Conservation (phyloP, 1,140 invertebrate species). For the Euborellia annulipes region DNA sequence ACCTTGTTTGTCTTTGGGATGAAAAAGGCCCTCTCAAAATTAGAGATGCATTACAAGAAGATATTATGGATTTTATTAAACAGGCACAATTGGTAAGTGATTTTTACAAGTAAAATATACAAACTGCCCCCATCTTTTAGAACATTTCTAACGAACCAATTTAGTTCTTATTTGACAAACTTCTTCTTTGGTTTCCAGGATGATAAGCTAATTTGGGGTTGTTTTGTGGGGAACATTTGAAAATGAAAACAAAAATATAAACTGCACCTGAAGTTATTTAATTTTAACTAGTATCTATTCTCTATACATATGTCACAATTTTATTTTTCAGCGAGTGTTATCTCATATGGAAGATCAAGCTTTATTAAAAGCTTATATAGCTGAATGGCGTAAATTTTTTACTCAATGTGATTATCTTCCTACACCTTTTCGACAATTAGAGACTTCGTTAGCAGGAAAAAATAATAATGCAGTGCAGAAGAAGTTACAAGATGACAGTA, state of each 20-base stretch:
- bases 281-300: too few relatives aligned
- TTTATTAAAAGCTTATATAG: constrained; percentile 86
- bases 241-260: too few relatives aligned
- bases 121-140: too few relatives aligned
- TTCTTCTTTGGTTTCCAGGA: too few relatives aligned
- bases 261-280: too few relatives aligned
- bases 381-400: constrained; percentile 95
- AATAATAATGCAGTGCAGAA: constrained; percentile 42
- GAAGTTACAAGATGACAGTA: constrained; percentile 68
- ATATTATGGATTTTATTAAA: constrained; percentile 89
- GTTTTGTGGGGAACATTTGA: too few relatives aligned
- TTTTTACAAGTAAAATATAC: too few relatives aligned
- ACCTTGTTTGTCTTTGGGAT: constrained; percentile 90
- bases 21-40: constrained; percentile 84
- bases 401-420: constrained; percentile 94
- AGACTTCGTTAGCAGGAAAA: constrained; percentile 57
- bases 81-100: constrained; percentile 63
- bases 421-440: constrained; percentile 86
- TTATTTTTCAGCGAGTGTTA: constrained; percentile 57
- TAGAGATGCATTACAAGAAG: constrained; percentile 72
- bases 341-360: constrained; percentile 88
- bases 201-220: too few relatives aligned
- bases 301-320: too few relatives aligned
- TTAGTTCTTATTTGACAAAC: too few relatives aligned
- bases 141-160: too few relatives aligned